Base-by-base conservation (phyloP, 1,140 invertebrate genomes). In the Bradysia coprophila region DNA sequence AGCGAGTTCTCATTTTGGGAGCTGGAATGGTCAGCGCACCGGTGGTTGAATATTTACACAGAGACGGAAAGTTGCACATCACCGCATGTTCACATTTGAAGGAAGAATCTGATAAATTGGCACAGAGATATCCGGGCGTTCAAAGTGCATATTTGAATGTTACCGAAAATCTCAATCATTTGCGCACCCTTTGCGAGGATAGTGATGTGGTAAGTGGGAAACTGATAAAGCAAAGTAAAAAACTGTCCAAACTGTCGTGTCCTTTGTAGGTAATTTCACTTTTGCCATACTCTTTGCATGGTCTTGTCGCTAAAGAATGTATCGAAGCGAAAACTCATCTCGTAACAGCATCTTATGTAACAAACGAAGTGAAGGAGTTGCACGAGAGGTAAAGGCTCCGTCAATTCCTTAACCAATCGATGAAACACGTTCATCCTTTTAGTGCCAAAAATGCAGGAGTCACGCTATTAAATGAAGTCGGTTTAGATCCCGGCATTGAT, bases 401-500 rank as follows among this genome's bases (percentile, higher is more conserved):
- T n/a, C n/a, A n/a, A n/a, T n/a, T n/a, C n/a, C n/a, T n/a, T n/a
- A n/a, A n/a, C n/a, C n/a, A n/a, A n/a, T n/a, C n/a, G n/a, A n/a
- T n/a, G n/a, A n/a, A n/a, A n/a, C n/a, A n/a, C n/a, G n/a, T n/a
- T n/a, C n/a, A n/a, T n/a, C n/a, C 34, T 59, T 64, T 21, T 48
- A 84, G 80, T 45, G 91, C 91, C 1, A 68, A 73, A 38, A 72
- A 83, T 37, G 84, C 87, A 10, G 89, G 83, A 1, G 66, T 98
- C 1, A 95, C 90, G 0, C 74, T 97, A 36, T 64, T 98, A 23
- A 76, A 96, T 57, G 95, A 99, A 66, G 77, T 96, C 1, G 96
- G 96, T 4, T 63, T 99, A 5, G 96, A 99, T 61, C 96, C 96
- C 1, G 95, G 94, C 76, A 59, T 99, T 47, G 96, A 99, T 62